Percentiles rank a stretch among this genome's conserved stretches.
Conservation (phyloP, 2,113 vertebrate species). For the Strix aluco region DNA sequence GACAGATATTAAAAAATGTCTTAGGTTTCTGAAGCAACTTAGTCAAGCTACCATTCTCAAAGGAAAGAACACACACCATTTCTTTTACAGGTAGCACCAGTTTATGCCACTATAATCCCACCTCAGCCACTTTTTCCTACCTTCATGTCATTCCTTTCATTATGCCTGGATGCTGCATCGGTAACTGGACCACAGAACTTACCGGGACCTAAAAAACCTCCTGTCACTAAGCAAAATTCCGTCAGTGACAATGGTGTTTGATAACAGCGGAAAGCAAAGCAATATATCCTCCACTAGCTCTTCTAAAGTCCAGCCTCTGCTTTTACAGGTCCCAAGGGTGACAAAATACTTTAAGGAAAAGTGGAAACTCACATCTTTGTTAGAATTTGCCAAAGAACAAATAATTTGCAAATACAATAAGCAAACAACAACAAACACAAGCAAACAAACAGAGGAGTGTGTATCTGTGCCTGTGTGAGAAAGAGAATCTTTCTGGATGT, state of each 20-base stretch:
- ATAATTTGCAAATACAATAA: not conserved
- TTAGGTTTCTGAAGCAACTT: not conserved
- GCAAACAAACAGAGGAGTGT: not conserved
- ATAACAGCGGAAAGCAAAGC: not conserved
- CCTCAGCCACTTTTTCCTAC: not conserved
- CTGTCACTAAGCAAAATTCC: not conserved
- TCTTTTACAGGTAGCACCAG: not conserved
- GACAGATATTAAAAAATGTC: not conserved
- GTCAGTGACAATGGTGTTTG: not conserved
- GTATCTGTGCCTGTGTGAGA: not conserved
- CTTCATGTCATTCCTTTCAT: not conserved
- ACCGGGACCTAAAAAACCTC: not conserved
- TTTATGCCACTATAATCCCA: not conserved
- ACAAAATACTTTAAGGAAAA: not conserved
- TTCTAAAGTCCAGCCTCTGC: not conserved
- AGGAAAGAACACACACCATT: not conserved
- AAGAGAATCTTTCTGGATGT: not conserved
- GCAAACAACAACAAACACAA: not conserved
- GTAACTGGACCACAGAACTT: not conserved
- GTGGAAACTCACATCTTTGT: not conserved
- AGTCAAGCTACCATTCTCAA: not conserved
- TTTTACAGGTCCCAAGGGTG: not conserved
- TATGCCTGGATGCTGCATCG: not conserved
- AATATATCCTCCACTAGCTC: not conserved
- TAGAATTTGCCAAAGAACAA: not conserved